phyloP scores from a whole-genome alignment of 2,113 vertebrate genomes.

The Odocoileus hemionus region DNA sequence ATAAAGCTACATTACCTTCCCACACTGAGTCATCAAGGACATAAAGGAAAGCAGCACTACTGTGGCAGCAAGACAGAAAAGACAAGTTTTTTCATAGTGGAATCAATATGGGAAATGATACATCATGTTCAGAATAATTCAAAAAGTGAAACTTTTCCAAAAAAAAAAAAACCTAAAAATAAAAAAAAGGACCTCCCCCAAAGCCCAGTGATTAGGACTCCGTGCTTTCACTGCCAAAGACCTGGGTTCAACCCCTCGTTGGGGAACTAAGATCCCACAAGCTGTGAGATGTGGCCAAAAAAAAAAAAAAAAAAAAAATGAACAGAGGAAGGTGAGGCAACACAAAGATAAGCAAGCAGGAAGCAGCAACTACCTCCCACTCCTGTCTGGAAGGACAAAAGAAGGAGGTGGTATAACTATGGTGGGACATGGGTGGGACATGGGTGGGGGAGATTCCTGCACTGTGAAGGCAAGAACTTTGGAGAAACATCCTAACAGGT shows the following conservation, averaged over 20 bases:
- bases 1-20: not conserved
- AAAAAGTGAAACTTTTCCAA: not conserved
- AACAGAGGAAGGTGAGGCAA: not conserved
- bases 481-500: not conserved
- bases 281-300: not conserved
- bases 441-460: accelerated
- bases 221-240: not conserved
- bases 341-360: not conserved
- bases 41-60: not conserved
- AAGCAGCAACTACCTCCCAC: not conserved
- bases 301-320: not conserved
- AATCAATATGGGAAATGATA: not conserved
- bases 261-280: not conserved
- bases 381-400: not conserved
- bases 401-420: not conserved
- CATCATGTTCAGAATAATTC: not conserved
- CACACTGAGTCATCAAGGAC: not conserved
- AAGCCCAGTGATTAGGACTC: not conserved
- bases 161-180: not conserved
- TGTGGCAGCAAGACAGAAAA: not conserved
- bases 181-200: not conserved
- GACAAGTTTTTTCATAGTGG: not conserved
- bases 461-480: not conserved
- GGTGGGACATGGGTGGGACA: not conserved
- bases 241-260: not conserved